Conservation (phyloP, 2,888 invertebrate species). For the Ormia ochracea region DNA sequence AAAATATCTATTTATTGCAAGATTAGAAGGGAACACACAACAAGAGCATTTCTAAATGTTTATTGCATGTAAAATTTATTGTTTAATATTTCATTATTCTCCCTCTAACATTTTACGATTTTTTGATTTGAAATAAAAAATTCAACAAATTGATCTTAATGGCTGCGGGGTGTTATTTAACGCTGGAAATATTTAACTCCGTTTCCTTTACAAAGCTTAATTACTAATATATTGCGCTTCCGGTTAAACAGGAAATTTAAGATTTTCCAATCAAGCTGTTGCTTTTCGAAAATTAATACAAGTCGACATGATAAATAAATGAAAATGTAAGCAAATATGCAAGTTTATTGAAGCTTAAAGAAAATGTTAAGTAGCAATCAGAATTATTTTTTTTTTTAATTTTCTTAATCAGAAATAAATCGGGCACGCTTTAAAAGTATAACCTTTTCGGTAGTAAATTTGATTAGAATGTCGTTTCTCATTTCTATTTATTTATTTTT, state of each 20-base stretch:
- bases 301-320: neutral
- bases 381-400: too few relatives aligned
- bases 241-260: neutral
- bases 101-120: neutral
- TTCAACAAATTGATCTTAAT: neutral
- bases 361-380: neutral
- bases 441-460: too few relatives aligned
- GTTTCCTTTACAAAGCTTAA: neutral
- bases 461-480: too few relatives aligned
- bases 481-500: too few relatives aligned
- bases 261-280: neutral
- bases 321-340: neutral
- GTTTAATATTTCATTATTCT: conserved; percentile 9
- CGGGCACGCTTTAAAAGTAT: too few relatives aligned
- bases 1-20: conserved; percentile 14
- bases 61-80: conserved; percentile 5
- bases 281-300: neutral
- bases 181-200: neutral
- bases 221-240: neutral
- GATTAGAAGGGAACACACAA: neutral
- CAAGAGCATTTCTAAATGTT: neutral
- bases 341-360: neutral
- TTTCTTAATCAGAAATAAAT: too few relatives aligned
- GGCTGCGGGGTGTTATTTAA: neutral
- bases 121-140: neutral